Base-by-base conservation (phyloP, 2,113 vertebrate species). In the Vimba vimba region DNA sequence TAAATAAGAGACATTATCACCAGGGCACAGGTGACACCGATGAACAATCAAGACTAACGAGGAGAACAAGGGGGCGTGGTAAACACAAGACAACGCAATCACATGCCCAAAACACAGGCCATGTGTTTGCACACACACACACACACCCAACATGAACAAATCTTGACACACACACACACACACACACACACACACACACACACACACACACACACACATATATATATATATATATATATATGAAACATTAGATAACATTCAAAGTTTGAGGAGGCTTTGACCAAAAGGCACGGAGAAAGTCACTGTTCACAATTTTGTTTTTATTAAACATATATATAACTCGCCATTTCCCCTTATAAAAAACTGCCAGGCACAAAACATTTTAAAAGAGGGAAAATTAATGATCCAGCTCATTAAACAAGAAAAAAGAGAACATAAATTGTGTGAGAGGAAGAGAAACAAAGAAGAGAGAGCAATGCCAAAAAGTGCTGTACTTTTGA, bases 401-500 rank as follows among this genome's bases (percentile, higher is more conserved):
- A 23, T 90, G 77, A 91, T 92, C 88, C 86, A 88, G 85, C 47
- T 89, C 30, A 3, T 64, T 68, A 50, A 78, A 68, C 10, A 77
- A 52, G 74, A 87, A 89, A 36, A 60, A 33, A 43, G 13, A 79
- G 21, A 79, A 60, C 60, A 79, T 43, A 79, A 43, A 79, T 43
- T 60, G 52, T 19, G 55, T 12, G 33, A 79, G 55, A 23, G 11
- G 12, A 91, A 64, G 59, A 25, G 25, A 66, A 78, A 66, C 86
- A 88, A 89, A 90, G 82, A 36, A 86, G 69, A 89, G 90, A 90
- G 84, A 60, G 87, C 87, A 80, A 25, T 15, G 68, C 62, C 78
- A 83, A 89, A 91, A 91, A 79, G 87, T 90, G 85, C 88, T 87
- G 90, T 81, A 86, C 85, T 88, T 91, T 87, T 91, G 92, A 93